Evolutionary conservation across 2,113 vertebrate genomes (phyloP).

Genomic region (Vombatus ursinus): DNA sequence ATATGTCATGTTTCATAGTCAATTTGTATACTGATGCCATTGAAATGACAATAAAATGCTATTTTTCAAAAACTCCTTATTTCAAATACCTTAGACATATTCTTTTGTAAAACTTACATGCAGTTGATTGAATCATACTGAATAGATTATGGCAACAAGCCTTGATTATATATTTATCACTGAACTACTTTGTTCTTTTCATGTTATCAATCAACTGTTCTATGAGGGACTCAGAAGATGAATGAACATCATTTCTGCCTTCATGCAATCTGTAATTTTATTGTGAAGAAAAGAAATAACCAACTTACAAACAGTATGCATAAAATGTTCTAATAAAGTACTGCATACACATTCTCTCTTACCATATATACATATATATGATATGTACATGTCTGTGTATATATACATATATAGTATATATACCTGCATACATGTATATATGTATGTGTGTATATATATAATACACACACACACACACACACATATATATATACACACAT

Average conservation of each 20-base stretch:
- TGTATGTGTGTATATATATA: no score
- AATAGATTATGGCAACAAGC: not conserved
- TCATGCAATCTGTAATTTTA: not conserved
- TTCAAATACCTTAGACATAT: constrained; percentile 10
- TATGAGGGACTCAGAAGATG: not conserved
- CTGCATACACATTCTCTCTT: not conserved
- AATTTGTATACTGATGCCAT: constrained; percentile 2
- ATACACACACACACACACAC: no score
- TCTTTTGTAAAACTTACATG: not conserved
- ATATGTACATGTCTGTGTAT: no score
- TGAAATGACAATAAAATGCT: constrained; percentile 5
- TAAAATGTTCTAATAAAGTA: not conserved
- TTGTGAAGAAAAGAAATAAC: not conserved
- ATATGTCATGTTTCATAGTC: constrained; percentile 42
- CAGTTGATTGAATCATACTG: constrained; percentile 11
- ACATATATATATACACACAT: no score
- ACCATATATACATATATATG: not conserved
- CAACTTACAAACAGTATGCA: not conserved
- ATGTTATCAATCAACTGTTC: not conserved
- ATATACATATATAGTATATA: no score
- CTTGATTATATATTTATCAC: not conserved
- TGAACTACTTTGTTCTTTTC: not conserved
- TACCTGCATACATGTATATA: no score
- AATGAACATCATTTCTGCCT: not conserved
- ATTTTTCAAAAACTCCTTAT: constrained; percentile 12